Evolutionary conservation across 2,113 vertebrate genomes (phyloP).

Genomic region (Urocitellus parryii): DNA sequence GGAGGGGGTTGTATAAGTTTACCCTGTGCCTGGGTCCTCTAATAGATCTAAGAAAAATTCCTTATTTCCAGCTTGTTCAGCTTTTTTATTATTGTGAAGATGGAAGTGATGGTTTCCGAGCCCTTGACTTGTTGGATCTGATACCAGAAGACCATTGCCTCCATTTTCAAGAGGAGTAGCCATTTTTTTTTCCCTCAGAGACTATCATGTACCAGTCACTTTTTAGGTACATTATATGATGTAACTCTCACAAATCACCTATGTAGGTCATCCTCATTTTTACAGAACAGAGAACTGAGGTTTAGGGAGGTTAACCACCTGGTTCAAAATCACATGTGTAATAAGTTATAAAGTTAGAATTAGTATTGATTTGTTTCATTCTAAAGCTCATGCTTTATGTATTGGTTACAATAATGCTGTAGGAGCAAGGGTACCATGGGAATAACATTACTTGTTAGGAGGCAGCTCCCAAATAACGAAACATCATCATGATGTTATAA

Average conservation of each 20-base stretch:
- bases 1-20: background rate
- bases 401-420: background rate
- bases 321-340: background rate
- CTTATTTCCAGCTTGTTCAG: background rate
- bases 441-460: background rate
- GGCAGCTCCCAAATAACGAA: background rate
- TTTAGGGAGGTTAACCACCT: background rate
- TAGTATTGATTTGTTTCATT: background rate
- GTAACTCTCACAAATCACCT: background rate
- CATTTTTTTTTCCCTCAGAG: no score
- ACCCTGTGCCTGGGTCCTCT: background rate
- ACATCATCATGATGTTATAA: background rate
- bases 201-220: background rate
- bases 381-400: background rate
- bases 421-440: background rate
- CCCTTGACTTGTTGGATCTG: background rate
- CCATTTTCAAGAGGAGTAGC: background rate
- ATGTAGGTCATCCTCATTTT: background rate
- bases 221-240: background rate
- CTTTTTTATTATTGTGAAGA: background rate
- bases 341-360: background rate
- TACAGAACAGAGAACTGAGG: background rate
- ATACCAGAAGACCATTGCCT: background rate
- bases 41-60: background rate
- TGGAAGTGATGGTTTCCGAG: background rate